A percentile compares a stretch with the other conserved stretches of the same genome.
Conservation (phyloP, 2,113 vertebrate species). For the Brevimyrus niger region DNA sequence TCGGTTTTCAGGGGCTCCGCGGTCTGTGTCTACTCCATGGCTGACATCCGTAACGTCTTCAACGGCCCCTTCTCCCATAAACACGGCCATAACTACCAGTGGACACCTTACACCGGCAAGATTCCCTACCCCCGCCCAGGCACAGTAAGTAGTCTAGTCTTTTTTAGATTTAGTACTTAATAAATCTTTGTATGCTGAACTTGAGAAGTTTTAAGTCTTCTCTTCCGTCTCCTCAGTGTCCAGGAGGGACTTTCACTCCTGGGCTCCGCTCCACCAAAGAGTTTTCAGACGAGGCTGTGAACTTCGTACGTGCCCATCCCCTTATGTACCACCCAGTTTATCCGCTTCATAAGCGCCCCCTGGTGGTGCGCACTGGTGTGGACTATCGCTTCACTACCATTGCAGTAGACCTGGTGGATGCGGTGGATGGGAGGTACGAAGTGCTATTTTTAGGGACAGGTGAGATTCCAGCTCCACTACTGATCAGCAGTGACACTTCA, state of each 20-base stretch:
- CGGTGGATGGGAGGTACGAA: conserved; percentile 71
- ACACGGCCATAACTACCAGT: conserved; percentile 73
- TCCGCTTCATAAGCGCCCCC: conserved; percentile 67
- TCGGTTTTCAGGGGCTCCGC: conserved; percentile 76
- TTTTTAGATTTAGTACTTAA: neutral
- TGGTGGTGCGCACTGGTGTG: conserved; percentile 68
- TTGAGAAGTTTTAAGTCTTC: neutral
- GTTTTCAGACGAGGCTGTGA: conserved; percentile 72
- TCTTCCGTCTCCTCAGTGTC: conserved; percentile 53
- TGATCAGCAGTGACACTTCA: neutral
- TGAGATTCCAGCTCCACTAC: conserved; percentile 32
- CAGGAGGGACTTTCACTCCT: conserved; percentile 73
- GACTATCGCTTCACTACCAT: conserved; percentile 70
- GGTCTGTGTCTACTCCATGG: conserved; percentile 73
- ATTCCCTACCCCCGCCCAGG: conserved; percentile 74
- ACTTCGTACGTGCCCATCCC: conserved; percentile 70
- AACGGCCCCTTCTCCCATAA: conserved; percentile 79
- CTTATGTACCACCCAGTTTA: conserved; percentile 73
- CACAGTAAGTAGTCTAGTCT: conserved; percentile 49
- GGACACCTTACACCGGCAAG: conserved; percentile 72
- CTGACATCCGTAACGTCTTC: conserved; percentile 73
- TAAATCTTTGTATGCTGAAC: neutral
- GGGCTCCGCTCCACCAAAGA: conserved; percentile 67
- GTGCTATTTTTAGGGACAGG: conserved; percentile 75
- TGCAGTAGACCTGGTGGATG: conserved; percentile 71